Percentiles rank a stretch among this genome's conserved stretches.
Conservation (phyloP, 2,888 invertebrate genomes). For the Dasysyrphus albostriatus region DNA sequence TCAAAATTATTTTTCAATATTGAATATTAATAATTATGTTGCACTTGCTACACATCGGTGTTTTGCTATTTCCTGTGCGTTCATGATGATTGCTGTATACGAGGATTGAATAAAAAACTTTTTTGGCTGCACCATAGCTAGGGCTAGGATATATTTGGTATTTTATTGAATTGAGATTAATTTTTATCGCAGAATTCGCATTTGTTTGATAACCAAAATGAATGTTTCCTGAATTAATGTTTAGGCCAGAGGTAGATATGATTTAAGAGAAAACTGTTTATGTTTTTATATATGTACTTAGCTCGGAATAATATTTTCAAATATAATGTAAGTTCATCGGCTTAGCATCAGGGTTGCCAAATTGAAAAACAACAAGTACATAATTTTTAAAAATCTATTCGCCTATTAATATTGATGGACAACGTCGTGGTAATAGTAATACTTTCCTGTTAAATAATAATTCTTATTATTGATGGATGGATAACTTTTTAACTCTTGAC, state of each 20-base stretch:
- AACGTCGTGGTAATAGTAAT: no score
- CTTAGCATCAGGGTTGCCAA: no score
- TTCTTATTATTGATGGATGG: no score
- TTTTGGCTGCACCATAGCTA: no score
- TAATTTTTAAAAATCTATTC: no score
- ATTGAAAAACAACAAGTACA: no score
- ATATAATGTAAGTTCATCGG: not conserved
- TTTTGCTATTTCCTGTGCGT: conserved; percentile 20
- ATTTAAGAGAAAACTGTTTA: no score
- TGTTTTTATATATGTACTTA: not conserved
- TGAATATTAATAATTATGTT: conserved; percentile 20
- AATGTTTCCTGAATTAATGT: not conserved
- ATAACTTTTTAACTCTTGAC: no score
- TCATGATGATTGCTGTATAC: not conserved
- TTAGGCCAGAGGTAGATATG: not conserved
- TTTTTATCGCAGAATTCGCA: no score
- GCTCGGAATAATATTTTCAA: not conserved
- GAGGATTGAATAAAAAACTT: not conserved
- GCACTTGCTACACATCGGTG: not conserved
- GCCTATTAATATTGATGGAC: no score
- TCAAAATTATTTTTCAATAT: conserved; percentile 29
- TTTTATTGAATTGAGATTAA: conserved; percentile 5
- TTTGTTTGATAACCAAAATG: not conserved
- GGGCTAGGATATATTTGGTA: not conserved
- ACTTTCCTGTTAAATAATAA: no score